Evolutionary conservation across 2,113 vertebrate genomes (phyloP).

Genomic region (Zapus hudsonius): DNA sequence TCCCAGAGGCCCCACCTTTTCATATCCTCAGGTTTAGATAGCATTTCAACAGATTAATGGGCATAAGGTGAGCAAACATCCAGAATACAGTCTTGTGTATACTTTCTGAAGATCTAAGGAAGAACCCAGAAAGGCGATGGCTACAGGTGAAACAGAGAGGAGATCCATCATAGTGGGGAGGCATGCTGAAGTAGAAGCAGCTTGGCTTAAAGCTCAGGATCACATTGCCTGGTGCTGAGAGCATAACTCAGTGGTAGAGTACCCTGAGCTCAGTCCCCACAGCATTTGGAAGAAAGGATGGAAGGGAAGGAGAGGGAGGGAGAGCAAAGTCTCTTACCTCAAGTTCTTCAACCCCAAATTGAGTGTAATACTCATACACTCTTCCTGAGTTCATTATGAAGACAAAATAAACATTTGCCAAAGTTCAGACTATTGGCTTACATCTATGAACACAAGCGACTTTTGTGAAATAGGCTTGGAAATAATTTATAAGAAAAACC

Average conservation of each 20-base stretch:
- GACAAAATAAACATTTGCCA: background rate
- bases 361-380: background rate
- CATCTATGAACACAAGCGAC: background rate
- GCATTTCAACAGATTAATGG: background rate
- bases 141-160: background rate
- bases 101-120: background rate
- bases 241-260: no score
- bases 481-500: background rate
- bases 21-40: no score
- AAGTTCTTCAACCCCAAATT: background rate
- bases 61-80: background rate
- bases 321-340: background rate
- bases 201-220: background rate
- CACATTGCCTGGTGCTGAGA: no score
- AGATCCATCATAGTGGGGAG: background rate
- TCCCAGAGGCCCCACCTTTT: background rate
- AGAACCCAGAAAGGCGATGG: slow-evolving; percentile 12
- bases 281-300: no score
- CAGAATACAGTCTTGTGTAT: no score
- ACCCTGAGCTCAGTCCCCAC: no score
- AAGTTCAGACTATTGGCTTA: background rate
- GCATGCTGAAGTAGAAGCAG: background rate
- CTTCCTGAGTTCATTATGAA: background rate
- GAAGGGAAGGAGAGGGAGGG: no score
- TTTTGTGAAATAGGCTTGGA: slow-evolving; percentile 19